These are phyloP conservation scores for Alouatta caraya DNA, from an alignment of 2,797 vertebrate genomes.

Conservation along the genomic window DNA sequence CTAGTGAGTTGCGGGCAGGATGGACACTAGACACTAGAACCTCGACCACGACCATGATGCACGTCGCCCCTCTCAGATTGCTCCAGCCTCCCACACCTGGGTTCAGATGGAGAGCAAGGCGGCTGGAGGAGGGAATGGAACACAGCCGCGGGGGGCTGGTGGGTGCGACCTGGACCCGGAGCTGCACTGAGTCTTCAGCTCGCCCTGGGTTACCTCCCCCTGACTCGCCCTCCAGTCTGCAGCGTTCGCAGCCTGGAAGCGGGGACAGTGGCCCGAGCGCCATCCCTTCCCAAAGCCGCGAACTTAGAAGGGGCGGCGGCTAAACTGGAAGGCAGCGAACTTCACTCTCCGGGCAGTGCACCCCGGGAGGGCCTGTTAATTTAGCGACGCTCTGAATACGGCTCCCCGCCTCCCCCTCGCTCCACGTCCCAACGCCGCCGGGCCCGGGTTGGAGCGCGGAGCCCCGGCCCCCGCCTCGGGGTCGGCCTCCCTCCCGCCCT, in stretches of 20 bases:
- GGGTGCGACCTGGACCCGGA: not conserved
- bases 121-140: accelerated
- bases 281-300: not conserved
- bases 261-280: not conserved
- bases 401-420: not conserved
- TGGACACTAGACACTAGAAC: not conserved
- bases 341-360: accelerated
- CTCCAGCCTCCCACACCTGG: not conserved
- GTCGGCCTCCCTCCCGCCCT: constrained; percentile 83
- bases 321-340: not conserved
- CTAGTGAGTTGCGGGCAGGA: not conserved
- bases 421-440: not conserved
- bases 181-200: not conserved
- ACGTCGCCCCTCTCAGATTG: accelerated
- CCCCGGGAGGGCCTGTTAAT: not conserved
- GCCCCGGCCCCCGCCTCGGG: constrained; percentile 80
- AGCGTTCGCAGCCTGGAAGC: not conserved
- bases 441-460: constrained; percentile 83
- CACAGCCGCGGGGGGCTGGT: accelerated
- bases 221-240: not conserved
- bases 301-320: not conserved
- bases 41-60: accelerated
- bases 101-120: not conserved
- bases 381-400: not conserved
- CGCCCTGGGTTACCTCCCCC: no score